phyloP scores from a whole-genome alignment of 1,140 invertebrate genomes.

The Platorchestia sp. region DNA sequence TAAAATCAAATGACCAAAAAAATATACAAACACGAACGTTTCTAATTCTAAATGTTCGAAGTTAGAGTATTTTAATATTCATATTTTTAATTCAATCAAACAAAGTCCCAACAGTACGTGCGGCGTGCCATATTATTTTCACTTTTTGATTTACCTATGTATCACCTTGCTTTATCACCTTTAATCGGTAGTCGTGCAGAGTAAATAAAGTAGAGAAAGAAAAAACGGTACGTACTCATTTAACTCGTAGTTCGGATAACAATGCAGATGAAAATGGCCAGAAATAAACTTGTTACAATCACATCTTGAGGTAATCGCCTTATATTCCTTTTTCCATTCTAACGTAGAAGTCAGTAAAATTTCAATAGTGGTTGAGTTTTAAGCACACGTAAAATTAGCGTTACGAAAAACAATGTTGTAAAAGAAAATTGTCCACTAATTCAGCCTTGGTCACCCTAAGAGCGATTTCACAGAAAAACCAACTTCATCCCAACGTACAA shows the following conservation, averaged over 20 bases:
- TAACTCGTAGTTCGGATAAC: not conserved
- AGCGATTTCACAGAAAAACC: not conserved
- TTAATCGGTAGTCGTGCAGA: no score
- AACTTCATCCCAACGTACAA: not conserved
- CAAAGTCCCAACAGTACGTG: no score
- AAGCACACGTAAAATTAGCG: not conserved
- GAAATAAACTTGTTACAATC: not conserved
- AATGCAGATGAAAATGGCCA: not conserved
- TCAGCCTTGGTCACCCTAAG: not conserved
- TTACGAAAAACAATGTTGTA: not conserved
- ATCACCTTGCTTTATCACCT: no score
- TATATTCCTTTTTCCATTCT: not conserved
- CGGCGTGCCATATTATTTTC: no score
- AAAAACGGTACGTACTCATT: not conserved
- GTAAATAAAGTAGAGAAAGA: not conserved
- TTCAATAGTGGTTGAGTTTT: not conserved
- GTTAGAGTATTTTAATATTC: no score
- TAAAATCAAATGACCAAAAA: not conserved
- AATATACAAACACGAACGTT: no score
- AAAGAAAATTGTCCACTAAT: not conserved
- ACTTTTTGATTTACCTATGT: no score
- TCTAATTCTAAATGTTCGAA: no score
- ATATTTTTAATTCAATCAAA: no score
- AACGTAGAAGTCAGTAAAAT: not conserved
- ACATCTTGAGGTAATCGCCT: not conserved